A percentile compares a stretch with the other conserved stretches of the same genome.
Evolutionary conservation across 2,113 vertebrate species (phyloP).

Genomic region (Gymnocephalus cernua): DNA sequence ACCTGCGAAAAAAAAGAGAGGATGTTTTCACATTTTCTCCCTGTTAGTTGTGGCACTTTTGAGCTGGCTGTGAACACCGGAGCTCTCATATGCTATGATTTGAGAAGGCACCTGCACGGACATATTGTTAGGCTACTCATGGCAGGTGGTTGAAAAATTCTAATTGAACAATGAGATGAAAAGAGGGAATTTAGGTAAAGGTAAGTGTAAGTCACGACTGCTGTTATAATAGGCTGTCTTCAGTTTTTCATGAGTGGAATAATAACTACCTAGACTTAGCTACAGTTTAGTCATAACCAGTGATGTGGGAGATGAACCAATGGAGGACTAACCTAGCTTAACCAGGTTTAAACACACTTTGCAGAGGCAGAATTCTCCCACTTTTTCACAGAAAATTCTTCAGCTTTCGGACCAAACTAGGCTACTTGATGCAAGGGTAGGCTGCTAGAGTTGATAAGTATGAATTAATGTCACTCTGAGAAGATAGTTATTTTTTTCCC

Average conservation of each 20-base stretch:
- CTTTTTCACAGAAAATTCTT: neutral
- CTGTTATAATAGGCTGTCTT: neutral
- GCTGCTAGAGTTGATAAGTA: neutral
- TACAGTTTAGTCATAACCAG: neutral
- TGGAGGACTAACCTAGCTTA: neutral
- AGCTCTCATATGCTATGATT: neutral
- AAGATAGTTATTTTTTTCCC: neutral
- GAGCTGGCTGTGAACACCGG: constrained; percentile 1
- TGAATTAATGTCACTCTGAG: neutral
- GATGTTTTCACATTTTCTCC: neutral
- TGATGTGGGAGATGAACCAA: neutral
- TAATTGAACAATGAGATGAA: neutral
- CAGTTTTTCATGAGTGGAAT: constrained; percentile 27
- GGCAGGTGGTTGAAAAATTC: constrained; percentile 28
- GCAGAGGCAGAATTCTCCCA: neutral
- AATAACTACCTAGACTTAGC: constrained; percentile 1
- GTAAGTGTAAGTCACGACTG: constrained; percentile 12
- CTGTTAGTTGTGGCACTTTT: constrained; percentile 39
- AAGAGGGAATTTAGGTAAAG: accelerated
- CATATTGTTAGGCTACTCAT: neutral
- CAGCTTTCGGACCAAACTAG: neutral
- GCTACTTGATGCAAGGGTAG: neutral
- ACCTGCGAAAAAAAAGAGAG: neutral
- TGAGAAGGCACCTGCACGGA: constrained; percentile 21
- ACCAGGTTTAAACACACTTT: constrained; percentile 1